Evolutionary conservation across 2,888 invertebrate genomes (phyloP), one percentile per base, ranked within the genome.

Genomic region (Rosalia funebris): DNA sequence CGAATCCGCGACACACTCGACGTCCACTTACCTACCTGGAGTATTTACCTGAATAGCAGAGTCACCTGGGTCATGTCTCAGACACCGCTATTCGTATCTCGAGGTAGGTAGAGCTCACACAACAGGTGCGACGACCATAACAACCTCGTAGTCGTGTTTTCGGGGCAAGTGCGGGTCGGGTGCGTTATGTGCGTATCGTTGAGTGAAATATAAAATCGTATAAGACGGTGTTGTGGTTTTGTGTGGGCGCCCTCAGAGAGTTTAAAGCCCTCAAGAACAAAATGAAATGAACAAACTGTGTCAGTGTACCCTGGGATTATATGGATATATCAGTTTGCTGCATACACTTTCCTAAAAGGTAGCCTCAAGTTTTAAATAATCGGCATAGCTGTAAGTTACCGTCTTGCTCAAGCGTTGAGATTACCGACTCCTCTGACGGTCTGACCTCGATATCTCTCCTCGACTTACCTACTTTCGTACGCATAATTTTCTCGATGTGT

Each of bases 1-100:
- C 42, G 20, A 32, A 17, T 11, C 48, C 14, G 16, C 56, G 50
- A 60, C 61, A 50, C 19, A 53, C 57, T 15, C 41, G 52, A 19
- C 37, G 25, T 45, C 5, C 9, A 19, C 14, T 11, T 19, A n/a
- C 50, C 39, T 14, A 50, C 50, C 50, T 25, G 39, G 50, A 14
- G 34, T 50, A 50, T 50, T 54, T 68, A 68, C 68, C 62, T 62
- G 65, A 56, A 63, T 63, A 65, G 59, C 69, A 65, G 65, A 66
- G 60, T 69, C 65, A 68, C 68, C 65, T 63, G 70, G 72, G 71
- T 73, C 72, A 72, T 66, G 69, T 65, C 66, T 63, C 34, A 68
- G 71, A 68, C 68, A 75, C 74, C 72, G 75, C 74, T 74, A 73
- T 64, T 63, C 20, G 44, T 44, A 20, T 20, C 44, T 44, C 64